Evolutionary conservation across 1,140 invertebrate species (phyloP), one percentile per base, ranked within the genome.

Genomic region (Drosophila biarmipes): DNA sequence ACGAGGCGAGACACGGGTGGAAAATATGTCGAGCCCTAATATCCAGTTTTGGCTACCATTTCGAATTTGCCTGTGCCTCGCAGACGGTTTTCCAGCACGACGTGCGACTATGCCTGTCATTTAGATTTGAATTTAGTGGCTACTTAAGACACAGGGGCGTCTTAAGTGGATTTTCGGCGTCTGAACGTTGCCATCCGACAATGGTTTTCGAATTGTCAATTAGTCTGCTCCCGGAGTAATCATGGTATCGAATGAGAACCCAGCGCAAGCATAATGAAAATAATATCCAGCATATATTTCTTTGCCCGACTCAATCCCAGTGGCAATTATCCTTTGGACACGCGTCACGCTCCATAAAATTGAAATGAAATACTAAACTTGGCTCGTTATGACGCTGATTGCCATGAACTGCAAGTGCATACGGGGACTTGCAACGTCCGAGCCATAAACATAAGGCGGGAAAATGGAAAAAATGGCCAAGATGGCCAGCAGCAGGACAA

Each of bases 311-410:
- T 37, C 40, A 53, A 51, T 57, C 52, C 66, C 59, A 27, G 14
- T 86, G 64, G 64, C 46, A 82, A 82, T 78, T 87, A 72, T 87
- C 78, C 78, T 64, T 81, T 87, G 73, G 74, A 62, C 81, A 78
- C 64, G 58, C 58, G 78, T 81, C 62, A 87, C 74, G 78, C 78
- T 75, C 71, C 69, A 86, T 86, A 87, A 86, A 87, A 72, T 63
- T 81, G 78, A 82, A 87, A 86, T 87, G 78, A 86, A 87, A 86
- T 75, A 87, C 73, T 87, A 75, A 81, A 87, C 66, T 87, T 68
- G 56, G 29, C 68, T 87, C 74, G 61, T 87, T 87, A 74, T 74
- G 73, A 52, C 76, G 48, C 82, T 86, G 78, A 87, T 87, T 86
- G 82, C 82, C 82, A 75, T 78, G 78, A 86, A 82, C 78, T 86